Conservation (phyloP, 2,888 invertebrate genomes). For the Athripsodes cinereus region DNA sequence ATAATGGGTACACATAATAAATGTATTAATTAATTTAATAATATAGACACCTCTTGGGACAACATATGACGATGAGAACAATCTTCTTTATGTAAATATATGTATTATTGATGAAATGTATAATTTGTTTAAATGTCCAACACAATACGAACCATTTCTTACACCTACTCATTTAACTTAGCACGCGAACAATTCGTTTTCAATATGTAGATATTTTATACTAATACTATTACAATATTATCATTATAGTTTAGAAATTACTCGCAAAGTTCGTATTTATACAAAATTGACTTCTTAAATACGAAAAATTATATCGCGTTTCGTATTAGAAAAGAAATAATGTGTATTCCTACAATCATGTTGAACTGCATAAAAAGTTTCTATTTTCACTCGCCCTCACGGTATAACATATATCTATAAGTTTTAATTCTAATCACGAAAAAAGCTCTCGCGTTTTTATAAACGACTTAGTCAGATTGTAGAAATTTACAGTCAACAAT, state of each 20-base stretch:
- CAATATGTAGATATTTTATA: background rate
- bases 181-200: constrained; percentile 13
- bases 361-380: background rate
- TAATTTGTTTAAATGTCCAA: background rate
- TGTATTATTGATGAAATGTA: background rate
- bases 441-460: constrained; percentile 13
- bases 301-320: constrained; percentile 12
- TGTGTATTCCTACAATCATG: constrained; percentile 6
- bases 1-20: background rate
- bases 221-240: background rate
- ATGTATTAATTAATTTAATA: constrained; percentile 11
- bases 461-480: background rate
- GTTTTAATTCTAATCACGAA: constrained; percentile 11
- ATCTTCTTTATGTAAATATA: background rate
- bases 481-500: too few species aligned
- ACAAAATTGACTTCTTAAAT: constrained; percentile 18
- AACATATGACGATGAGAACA: constrained; percentile 13
- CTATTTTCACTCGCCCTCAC: constrained; percentile 8
- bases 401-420: background rate
- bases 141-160: constrained; percentile 2
- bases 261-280: constrained; percentile 5
- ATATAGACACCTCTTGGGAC: constrained; percentile 24
- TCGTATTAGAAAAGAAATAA: constrained; percentile 15
- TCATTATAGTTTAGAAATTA: background rate
- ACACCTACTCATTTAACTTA: constrained; percentile 4